Percentiles rank a stretch among this genome's conserved stretches.
phyloP scores from a whole-genome alignment of 2,113 vertebrate genomes.

The Nothobranchius kuhntae region DNA sequence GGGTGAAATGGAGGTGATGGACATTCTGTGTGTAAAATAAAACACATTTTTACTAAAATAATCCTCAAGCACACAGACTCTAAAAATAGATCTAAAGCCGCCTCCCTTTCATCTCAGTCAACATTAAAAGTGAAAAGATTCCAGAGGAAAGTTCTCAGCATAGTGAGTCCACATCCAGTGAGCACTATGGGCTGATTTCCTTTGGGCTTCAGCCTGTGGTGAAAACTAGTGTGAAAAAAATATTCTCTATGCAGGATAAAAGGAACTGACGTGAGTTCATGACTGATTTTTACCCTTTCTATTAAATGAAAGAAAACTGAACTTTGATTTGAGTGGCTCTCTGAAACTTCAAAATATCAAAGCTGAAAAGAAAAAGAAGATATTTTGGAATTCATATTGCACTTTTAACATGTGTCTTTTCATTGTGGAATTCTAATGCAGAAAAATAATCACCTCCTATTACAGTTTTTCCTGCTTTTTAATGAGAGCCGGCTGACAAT shows the following conservation, averaged over 20 bases:
- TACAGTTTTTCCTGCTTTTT: neutral
- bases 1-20: neutral
- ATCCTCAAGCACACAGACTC: neutral
- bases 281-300: neutral
- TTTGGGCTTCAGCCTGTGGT: neutral
- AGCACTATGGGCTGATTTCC: conserved; percentile 17
- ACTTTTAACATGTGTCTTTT: no score
- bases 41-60: neutral
- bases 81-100: conserved; percentile 2
- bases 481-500: conserved; percentile 14
- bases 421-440: neutral
- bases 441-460: neutral
- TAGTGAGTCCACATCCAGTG: conserved; percentile 14
- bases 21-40: neutral
- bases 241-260: conserved; percentile 1
- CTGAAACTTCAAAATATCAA: no score
- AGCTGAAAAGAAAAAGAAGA: no score
- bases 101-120: neutral
- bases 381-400: neutral
- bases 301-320: neutral
- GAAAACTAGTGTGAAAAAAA: neutral
- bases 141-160: conserved; percentile 3
- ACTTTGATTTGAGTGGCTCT: neutral
- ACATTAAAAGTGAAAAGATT: neutral
- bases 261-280: neutral